phyloP scores from a whole-genome alignment of 2,113 vertebrate genomes.

The Corythornis madagascariensis region DNA sequence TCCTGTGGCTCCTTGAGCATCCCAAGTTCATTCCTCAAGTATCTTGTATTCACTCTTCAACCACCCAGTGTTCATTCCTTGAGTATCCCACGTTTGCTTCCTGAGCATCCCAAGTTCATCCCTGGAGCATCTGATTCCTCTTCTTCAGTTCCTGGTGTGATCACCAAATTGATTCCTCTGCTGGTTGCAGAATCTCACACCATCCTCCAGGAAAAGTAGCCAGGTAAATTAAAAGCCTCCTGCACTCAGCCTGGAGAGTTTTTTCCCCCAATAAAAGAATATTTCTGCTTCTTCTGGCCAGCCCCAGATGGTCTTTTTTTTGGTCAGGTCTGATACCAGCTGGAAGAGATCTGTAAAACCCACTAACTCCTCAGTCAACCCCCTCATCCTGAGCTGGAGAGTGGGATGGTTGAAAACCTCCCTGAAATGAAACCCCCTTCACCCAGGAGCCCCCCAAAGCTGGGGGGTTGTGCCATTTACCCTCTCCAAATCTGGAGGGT shows the following conservation, averaged over 20 bases:
- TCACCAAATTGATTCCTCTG: accelerated
- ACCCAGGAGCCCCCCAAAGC: not conserved
- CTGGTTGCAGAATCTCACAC: accelerated
- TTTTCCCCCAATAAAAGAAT: accelerated
- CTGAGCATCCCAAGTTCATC: accelerated
- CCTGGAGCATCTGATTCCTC: not conserved
- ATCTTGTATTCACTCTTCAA: not conserved
- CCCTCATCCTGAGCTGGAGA: not conserved
- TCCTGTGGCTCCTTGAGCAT: not conserved
- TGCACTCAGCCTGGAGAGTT: accelerated
- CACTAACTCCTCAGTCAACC: not conserved
- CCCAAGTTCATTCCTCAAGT: not conserved
- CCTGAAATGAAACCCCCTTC: not conserved
- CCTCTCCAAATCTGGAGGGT: not conserved
- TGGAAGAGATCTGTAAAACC: not conserved
- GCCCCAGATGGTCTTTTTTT: not conserved
- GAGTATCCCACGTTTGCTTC: not conserved
- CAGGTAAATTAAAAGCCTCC: not conserved
- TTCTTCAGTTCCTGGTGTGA: not conserved
- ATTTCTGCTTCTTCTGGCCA: not conserved
- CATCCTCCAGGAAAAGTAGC: not conserved
- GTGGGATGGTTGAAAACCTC: not conserved
- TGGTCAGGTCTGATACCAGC: not conserved
- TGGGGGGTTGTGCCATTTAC: accelerated
- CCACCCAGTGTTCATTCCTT: too few relatives aligned